Percentiles rank a stretch among this genome's conserved stretches.
These are phyloP conservation scores for Trididemnum miniatum DNA, from an alignment of 23 tunicate genomes.

Conservation along the genomic window DNA sequence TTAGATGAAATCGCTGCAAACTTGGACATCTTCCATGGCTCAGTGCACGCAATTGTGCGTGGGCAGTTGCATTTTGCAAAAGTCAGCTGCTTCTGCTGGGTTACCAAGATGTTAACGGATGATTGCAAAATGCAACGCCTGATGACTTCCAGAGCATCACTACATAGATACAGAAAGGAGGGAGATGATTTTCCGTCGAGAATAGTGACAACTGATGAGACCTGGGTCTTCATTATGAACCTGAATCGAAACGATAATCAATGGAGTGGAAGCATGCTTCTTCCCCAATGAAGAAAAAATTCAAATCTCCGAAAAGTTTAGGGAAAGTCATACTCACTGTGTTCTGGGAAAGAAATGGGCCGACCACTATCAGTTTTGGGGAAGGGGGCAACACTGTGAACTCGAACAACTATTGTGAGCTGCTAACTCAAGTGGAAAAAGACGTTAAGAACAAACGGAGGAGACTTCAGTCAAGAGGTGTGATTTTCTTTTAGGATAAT, in stretches of 20 bases:
- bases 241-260: slow-evolving; percentile 19
- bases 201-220: slow-evolving; percentile 7
- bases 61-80: not conserved
- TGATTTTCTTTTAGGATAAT: not conserved
- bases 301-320: not conserved
- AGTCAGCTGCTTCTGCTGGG: slow-evolving; percentile 20
- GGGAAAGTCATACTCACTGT: slow-evolving; percentile 25
- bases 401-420: not conserved
- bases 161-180: not conserved
- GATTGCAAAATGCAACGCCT: not conserved
- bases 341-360: slow-evolving; percentile 4
- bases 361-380: not conserved
- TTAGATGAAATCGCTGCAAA: slow-evolving; percentile 12
- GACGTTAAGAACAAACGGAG: slow-evolving; percentile 7
- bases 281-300: slow-evolving; percentile 10
- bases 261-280: slow-evolving; percentile 15
- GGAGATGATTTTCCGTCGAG: not conserved
- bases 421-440: not conserved
- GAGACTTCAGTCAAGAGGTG: not conserved
- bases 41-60: not conserved
- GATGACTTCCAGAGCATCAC: not conserved
- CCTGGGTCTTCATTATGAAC: slow-evolving; percentile 13
- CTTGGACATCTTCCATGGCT: not conserved
- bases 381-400: not conserved
- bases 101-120: slow-evolving; percentile 2